These are phyloP conservation scores for Drosophila biarmipes DNA, from an alignment of 1,140 invertebrate species.

Conservation along the genomic window DNA sequence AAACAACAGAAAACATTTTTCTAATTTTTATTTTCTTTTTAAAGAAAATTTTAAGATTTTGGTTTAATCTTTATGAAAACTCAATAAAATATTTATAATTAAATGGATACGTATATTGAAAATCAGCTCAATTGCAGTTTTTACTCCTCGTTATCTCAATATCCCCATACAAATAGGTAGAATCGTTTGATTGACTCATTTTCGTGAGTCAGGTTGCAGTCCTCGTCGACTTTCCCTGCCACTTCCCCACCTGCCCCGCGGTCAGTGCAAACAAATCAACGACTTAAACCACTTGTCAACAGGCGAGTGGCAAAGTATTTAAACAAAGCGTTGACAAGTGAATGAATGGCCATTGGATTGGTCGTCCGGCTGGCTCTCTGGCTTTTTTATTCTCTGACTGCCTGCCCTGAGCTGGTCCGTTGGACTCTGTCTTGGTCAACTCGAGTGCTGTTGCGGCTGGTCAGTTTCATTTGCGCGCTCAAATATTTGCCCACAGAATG, in stretches of 20 bases:
- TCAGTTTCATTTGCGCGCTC: constrained; percentile 81
- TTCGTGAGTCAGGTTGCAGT: constrained; percentile 57
- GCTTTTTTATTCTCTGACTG: constrained; percentile 19
- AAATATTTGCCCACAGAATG: constrained; percentile 80
- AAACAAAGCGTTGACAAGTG: constrained; percentile 81
- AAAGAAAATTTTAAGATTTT: no score
- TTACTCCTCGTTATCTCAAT: background rate
- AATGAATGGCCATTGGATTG: constrained; percentile 68
- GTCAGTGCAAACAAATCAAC: constrained; percentile 78
- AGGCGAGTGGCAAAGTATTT: constrained; percentile 81
- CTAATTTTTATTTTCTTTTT: no score
- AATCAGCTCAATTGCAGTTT: background rate
- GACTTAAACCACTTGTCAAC: constrained; percentile 82
- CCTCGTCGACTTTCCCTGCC: background rate
- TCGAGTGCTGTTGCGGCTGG: constrained; percentile 76
- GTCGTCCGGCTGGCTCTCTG: constrained; percentile 33
- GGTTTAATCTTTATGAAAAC: no score
- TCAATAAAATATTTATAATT: no score
- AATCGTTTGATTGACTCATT: constrained; percentile 78
- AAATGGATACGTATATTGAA: no score
- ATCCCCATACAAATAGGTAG: constrained; percentile 58
- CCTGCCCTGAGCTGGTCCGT: constrained; percentile 13
- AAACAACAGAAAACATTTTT: no score
- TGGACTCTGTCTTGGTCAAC: constrained; percentile 45
- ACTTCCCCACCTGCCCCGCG: constrained; percentile 2